Evolutionary conservation across 35 echinoderm and acorn worm genomes (phyloP), one percentile per base, ranked within the genome.

Genomic region (Anneissia japonica): DNA sequence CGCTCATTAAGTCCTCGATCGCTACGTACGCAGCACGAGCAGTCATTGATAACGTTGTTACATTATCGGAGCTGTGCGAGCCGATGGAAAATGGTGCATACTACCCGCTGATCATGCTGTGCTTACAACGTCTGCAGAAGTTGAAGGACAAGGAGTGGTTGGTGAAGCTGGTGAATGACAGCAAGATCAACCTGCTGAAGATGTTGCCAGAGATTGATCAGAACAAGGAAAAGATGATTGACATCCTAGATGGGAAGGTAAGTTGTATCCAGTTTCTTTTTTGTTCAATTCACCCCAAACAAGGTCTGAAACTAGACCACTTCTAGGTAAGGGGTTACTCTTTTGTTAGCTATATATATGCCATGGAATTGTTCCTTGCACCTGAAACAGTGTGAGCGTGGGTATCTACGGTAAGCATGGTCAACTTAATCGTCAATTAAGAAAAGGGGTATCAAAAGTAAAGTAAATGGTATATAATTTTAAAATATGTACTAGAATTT

Each of bases 161-260:
- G 46, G 80, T 88, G 43, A 82, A 76, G 39, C 75, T 86, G 30
- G 93, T 91, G 74, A 91, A 87, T 37, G 83, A 86, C 31, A 93
- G 92, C 36, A 93, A 98, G 74, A 89, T 98, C 4, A 91, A 87
- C 78, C 93, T 98, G 95, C 88, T 91, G 89, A 83, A 72, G 81
- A 94, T 93, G 91, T 74, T 93, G n/a, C 95, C 95, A 7, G 95
- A 97, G 91, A 93, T 93, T 43, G 95, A 98, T 74, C 89, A 93
- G 86, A 93, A 78, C 40, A 98, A 98, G 81, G 95, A 98, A 39
- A 89, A 89, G 78, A 98, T 98, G 95, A 98, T 98, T 89, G 95
- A 98, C 13, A 98, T 98, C 30, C 79, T 98, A 37, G 95, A 98
- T 37, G 95, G 90, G 37, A 98, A 98, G 92, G 95, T 98, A 34